Percentiles rank a stretch among this genome's conserved stretches.
These are phyloP conservation scores for Drosophila antonietae DNA, from an alignment of 2,888 invertebrate species.

Conservation along the genomic window DNA sequence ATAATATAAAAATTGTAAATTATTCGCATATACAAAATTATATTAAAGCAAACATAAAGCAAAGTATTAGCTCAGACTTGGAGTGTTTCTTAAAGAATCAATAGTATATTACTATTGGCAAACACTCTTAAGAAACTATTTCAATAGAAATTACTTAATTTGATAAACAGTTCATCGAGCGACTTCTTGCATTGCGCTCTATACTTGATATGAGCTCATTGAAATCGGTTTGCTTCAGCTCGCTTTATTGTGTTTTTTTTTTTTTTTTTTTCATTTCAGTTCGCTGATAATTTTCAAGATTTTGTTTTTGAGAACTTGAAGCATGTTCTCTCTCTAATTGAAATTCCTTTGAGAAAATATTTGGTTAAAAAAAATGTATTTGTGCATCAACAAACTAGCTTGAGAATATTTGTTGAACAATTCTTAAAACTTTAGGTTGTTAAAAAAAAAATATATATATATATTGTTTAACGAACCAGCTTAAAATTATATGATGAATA, in stretches of 20 bases:
- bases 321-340: slow-evolving; percentile 25
- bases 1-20: too few relatives aligned
- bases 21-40: too few relatives aligned
- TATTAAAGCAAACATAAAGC: background rate
- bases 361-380: background rate
- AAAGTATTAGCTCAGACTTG: background rate
- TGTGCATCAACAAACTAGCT: too few relatives aligned
- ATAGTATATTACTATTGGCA: background rate
- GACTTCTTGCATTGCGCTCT: slow-evolving; percentile 15
- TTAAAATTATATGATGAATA: too few relatives aligned
- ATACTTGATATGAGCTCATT: slow-evolving; percentile 25
- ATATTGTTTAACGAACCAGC: too few relatives aligned
- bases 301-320: slow-evolving; percentile 4
- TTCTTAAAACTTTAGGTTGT: too few relatives aligned
- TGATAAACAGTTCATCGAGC: background rate
- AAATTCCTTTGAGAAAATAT: slow-evolving; percentile 7
- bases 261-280: slow-evolving; percentile 3
- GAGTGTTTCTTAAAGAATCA: background rate
- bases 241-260: background rate
- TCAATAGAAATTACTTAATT: background rate
- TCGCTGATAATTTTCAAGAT: slow-evolving; percentile 60
- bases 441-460: too few relatives aligned
- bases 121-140: background rate
- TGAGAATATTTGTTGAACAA: too few relatives aligned
- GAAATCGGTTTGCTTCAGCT: background rate